A percentile compares a stretch with the other conserved stretches of the same genome.
phyloP scores from a whole-genome alignment of 2,888 invertebrate genomes.

The Erebia palarica region DNA sequence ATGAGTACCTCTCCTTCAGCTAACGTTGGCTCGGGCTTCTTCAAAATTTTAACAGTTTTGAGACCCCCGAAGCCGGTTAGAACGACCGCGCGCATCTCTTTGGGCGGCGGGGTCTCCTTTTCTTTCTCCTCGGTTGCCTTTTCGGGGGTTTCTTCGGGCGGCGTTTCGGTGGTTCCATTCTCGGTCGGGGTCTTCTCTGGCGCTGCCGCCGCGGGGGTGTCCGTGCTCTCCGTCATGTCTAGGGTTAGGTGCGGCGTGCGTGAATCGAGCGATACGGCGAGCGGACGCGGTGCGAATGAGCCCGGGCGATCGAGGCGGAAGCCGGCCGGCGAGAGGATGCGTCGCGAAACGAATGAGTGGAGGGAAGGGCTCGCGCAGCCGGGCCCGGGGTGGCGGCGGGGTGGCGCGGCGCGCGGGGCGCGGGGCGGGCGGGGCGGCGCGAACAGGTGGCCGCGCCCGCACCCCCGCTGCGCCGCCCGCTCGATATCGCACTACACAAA shows the following conservation, averaged over 20 bases:
- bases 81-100: slow-evolving; percentile 93
- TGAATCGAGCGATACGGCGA: slow-evolving; percentile 62
- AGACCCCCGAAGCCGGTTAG: slow-evolving; percentile 93
- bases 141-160: slow-evolving; percentile 77
- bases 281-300: slow-evolving; percentile 71
- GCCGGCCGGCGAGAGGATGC: slow-evolving; percentile 76
- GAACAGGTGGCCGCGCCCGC: slow-evolving; percentile 70
- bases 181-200: slow-evolving; percentile 82
- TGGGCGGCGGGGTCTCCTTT: slow-evolving; percentile 83
- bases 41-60: slow-evolving; percentile 91
- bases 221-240: slow-evolving; percentile 80
- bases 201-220: slow-evolving; percentile 77
- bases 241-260: slow-evolving; percentile 44
- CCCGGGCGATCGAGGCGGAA: slow-evolving; percentile 64
- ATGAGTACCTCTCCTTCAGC: slow-evolving; percentile 90
- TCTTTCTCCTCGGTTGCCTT: slow-evolving; percentile 81
- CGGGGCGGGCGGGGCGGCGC: slow-evolving; percentile 47
- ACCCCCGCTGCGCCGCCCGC: slow-evolving; percentile 47
- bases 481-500: slow-evolving; percentile 67
- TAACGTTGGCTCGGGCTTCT: slow-evolving; percentile 88
- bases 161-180: slow-evolving; percentile 75
- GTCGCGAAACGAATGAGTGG: slow-evolving; percentile 79
- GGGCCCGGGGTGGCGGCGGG: slow-evolving; percentile 48
- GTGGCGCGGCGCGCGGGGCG: slow-evolving; percentile 41
- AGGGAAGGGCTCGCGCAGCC: slow-evolving; percentile 72